Conservation (phyloP, 2,888 invertebrate species). For the Strigamia transsilvanica region DNA sequence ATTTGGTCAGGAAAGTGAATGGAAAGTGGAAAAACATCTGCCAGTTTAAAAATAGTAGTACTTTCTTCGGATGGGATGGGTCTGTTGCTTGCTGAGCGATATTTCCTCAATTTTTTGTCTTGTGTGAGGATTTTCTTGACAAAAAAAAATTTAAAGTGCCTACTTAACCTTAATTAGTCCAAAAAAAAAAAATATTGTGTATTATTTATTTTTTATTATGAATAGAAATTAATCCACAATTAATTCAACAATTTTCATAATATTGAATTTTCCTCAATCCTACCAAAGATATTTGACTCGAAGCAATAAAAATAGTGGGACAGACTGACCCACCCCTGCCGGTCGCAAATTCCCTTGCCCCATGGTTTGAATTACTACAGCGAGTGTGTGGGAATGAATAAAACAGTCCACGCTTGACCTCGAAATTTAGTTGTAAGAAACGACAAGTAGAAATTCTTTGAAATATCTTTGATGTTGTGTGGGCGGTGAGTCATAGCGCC, state of each 20-base stretch:
- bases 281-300: background rate
- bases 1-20: background rate
- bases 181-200: no score
- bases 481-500: slow-evolving; percentile 18
- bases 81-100: slow-evolving; percentile 21
- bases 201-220: no score
- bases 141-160: background rate
- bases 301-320: background rate
- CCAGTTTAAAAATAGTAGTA: slow-evolving; percentile 7
- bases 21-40: slow-evolving; percentile 47
- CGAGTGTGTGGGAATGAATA: slow-evolving; percentile 4
- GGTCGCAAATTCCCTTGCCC: background rate
- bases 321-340: background rate
- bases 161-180: slow-evolving; percentile 11
- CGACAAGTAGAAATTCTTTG: background rate
- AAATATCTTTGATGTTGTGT: slow-evolving; percentile 1
- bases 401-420: slow-evolving; percentile 33
- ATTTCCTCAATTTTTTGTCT: slow-evolving; percentile 27
- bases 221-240: no score
- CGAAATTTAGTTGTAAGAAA: slow-evolving; percentile 32
- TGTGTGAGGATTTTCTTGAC: background rate
- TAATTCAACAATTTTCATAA: no score
- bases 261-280: background rate
- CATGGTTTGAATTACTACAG: background rate
- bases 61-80: background rate